phyloP scores from a whole-genome alignment of 2,113 vertebrate genomes.

The Phasianus colchicus region DNA sequence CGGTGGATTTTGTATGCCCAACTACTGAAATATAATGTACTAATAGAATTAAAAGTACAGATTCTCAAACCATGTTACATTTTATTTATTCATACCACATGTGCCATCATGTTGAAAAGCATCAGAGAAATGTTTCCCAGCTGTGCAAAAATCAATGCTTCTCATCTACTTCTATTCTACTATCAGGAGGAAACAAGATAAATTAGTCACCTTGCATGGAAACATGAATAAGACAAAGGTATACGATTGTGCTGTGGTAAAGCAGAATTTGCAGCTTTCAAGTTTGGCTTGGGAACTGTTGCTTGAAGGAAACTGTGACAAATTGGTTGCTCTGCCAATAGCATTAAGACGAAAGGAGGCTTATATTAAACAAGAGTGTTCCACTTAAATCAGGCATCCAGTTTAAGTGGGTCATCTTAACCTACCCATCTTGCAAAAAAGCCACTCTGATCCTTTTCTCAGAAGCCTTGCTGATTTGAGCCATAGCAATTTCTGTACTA shows the following conservation, averaged over 20 bases:
- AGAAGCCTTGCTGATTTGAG: background rate
- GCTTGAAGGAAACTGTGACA: conserved; percentile 59
- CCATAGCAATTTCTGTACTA: background rate
- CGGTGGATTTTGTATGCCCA: background rate
- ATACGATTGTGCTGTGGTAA: background rate
- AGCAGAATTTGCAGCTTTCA: conserved; percentile 37
- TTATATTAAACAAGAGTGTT: conserved; percentile 47
- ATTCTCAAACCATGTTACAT: background rate
- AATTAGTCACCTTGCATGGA: background rate
- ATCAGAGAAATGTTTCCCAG: background rate
- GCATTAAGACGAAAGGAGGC: conserved; percentile 39
- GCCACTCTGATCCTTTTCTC: background rate
- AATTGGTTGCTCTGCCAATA: conserved; percentile 46
- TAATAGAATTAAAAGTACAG: background rate
- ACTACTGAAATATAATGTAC: background rate
- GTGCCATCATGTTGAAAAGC: background rate
- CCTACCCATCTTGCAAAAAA: background rate
- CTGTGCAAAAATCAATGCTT: background rate
- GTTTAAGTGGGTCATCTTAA: background rate
- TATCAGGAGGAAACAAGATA: background rate
- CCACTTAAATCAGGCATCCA: conserved; percentile 16
- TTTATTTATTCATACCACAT: background rate
- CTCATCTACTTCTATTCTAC: background rate
- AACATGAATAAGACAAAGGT: background rate
- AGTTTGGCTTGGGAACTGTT: background rate